Evolutionary conservation across 2,113 vertebrate genomes (phyloP), one percentile per base, ranked within the genome.

Genomic region (Gila orcuttii): DNA sequence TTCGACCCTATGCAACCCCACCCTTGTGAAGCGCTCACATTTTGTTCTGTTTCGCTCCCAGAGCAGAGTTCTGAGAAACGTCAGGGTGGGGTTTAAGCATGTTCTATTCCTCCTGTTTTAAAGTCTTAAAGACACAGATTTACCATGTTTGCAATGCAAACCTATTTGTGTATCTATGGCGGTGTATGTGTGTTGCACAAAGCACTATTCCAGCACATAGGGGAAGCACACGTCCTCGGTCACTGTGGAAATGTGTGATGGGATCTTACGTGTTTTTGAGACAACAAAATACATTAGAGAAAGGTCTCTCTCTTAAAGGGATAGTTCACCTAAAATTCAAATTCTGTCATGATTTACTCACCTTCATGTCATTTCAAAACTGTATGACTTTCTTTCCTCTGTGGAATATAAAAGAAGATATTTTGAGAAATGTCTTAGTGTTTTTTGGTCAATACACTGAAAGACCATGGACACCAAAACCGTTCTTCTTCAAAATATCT

Each of bases 41-140:
- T 85, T 83, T 87, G 59, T 88, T 85, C 47, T 66, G 76, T 86
- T 82, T 86, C 60, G 33, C 69, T 83, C 59, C 85, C 39, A 77
- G 78, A n/a, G 42, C 66, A 57, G 52, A 77, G 69, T 84, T 86
- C 85, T 66, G 17, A 88, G 87, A 86, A 88, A 75, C 4, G 25
- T 81, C 47, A 55, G 84, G 85, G 85, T 73, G 85, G 76, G 50
- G 87, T 77, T 80, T 57, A 33, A 75, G 81, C 11, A 23, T 76
- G 85, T 68, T 36, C 28, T 23, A 69, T 83, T 74, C 84, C 39
- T 83, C 3, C 8, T 6, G 55, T 86, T 76, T 52, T 50, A 57
- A 36, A 36, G 50, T 25, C 33, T 79, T 66, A 59, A 28, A 83
- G 73, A 85, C 52, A 78, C 78, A 69, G 73, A 60, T 57, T 52